Conservation (phyloP, 2,888 invertebrate species). For the Acleris emargana region DNA sequence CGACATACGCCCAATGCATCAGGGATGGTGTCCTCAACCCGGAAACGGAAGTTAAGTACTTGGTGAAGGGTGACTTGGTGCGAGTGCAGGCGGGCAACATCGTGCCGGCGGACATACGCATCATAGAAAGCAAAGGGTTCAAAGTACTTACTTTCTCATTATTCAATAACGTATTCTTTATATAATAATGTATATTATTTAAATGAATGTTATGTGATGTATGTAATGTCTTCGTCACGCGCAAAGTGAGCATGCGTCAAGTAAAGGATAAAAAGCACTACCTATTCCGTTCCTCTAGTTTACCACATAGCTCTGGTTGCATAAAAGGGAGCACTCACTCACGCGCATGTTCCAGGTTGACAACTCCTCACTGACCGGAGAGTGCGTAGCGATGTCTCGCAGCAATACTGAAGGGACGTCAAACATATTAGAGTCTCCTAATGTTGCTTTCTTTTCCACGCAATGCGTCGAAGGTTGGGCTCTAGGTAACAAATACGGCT, state of each 20-base stretch:
- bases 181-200: too few species aligned
- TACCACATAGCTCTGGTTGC: too few species aligned
- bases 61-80: conserved; percentile 97
- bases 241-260: too few species aligned
- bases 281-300: too few species aligned
- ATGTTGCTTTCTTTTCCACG: conserved; percentile 97
- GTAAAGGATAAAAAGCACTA: too few species aligned
- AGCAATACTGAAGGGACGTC: conserved; percentile 93
- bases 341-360: conserved; percentile 84
- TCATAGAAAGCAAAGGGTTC: conserved; percentile 97
- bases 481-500: conserved; percentile 82
- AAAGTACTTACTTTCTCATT: too few species aligned
- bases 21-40: conserved; percentile 92
- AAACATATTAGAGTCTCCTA: conserved; percentile 96
- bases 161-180: too few species aligned
- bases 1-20: conserved; percentile 93
- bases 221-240: too few species aligned
- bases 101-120: conserved; percentile 98
- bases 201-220: too few species aligned
- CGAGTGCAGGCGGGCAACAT: conserved; percentile 96
- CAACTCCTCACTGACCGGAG: conserved; percentile 96
- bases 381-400: conserved; percentile 94
- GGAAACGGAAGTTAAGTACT: conserved; percentile 92
- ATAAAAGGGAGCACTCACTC: too few species aligned
- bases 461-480: conserved; percentile 96